A percentile compares a stretch with the other conserved stretches of the same genome.
These are phyloP conservation scores for Platichthys flesus DNA, from an alignment of 2,113 vertebrate genomes.

Conservation along the genomic window DNA sequence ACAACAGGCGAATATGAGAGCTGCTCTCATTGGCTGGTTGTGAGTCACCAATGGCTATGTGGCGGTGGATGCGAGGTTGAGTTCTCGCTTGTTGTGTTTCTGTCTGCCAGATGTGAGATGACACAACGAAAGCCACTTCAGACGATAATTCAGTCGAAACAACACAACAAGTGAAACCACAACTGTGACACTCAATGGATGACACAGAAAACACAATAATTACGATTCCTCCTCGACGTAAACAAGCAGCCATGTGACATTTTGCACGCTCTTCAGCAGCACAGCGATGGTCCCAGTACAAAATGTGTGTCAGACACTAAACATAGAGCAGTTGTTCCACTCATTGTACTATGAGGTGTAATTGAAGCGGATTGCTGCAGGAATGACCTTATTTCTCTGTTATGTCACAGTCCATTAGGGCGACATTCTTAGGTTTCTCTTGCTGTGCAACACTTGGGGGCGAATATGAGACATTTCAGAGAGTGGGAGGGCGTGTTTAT, in stretches of 20 bases:
- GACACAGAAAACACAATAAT: neutral
- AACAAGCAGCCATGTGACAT: neutral
- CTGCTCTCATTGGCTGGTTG: constrained; percentile 18
- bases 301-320: neutral
- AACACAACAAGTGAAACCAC: neutral
- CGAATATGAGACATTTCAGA: constrained; percentile 16
- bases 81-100: constrained; percentile 32
- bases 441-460: constrained; percentile 11
- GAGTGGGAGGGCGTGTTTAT: constrained; percentile 22
- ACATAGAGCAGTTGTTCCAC: constrained; percentile 42
- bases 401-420: constrained; percentile 64
- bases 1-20: neutral
- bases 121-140: neutral
- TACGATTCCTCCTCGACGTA: neutral
- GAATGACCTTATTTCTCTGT: constrained; percentile 49
- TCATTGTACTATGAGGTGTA: constrained; percentile 43
- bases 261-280: neutral
- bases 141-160: neutral
- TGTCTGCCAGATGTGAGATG: neutral
- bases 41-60: constrained; percentile 39
- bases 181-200: neutral
- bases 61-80: constrained; percentile 7
- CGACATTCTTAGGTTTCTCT: constrained; percentile 45
- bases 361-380: constrained; percentile 38
- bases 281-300: no score